Percentiles rank a stretch among this genome's conserved stretches.
phyloP scores from a whole-genome alignment of 2,797 vertebrate genomes.

The Macroramphosus scolopax region DNA sequence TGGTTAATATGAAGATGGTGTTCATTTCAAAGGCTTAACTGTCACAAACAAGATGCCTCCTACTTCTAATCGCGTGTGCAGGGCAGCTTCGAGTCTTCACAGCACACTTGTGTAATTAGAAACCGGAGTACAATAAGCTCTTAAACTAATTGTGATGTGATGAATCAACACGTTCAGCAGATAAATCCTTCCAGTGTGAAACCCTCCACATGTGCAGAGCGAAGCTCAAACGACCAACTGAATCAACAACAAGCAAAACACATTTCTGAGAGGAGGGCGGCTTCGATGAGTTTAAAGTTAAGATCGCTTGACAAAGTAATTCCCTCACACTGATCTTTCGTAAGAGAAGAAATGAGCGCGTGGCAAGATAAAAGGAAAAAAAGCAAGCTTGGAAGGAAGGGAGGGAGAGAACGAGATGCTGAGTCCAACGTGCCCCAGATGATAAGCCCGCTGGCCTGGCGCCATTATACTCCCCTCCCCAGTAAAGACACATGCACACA shows the following conservation, averaged over 20 bases:
- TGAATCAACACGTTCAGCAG: too few species aligned
- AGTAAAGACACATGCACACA: too few species aligned
- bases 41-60: too few species aligned
- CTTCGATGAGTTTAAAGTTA: conserved; percentile 12
- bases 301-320: conserved; percentile 7
- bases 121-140: too few species aligned
- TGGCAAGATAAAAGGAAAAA: conserved; percentile 47
- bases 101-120: too few species aligned
- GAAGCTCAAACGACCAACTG: not conserved
- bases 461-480: conserved; percentile 66
- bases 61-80: too few species aligned
- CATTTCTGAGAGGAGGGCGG: not conserved
- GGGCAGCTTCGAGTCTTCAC: too few species aligned
- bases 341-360: conserved; percentile 11
- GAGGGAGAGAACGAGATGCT: conserved; percentile 54
- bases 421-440: conserved; percentile 58
- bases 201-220: too few species aligned
- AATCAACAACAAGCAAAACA: too few species aligned
- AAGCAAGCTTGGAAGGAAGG: conserved; percentile 26
- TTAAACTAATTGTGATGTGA: too few species aligned
- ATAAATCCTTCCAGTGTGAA: not conserved
- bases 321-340: conserved; percentile 2
- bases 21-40: too few species aligned
- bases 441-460: conserved; percentile 72
- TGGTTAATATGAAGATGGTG: too few species aligned